These are phyloP conservation scores for Leucosticte australis DNA, from an alignment of 2,113 vertebrate species.

Conservation along the genomic window DNA sequence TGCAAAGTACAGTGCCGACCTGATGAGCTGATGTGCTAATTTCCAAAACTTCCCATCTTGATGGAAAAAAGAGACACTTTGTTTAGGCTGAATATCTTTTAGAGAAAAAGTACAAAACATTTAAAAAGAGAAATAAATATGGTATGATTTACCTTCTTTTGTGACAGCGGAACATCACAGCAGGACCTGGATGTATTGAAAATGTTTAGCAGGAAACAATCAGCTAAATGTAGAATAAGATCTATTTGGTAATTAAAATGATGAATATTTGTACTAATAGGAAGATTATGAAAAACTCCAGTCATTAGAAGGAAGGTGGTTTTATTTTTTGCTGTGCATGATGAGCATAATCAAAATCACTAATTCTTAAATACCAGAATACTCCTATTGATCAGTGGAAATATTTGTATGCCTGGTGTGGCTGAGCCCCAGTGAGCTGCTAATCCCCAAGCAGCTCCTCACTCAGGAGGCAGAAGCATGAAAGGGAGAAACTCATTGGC, in stretches of 20 bases:
- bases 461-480: neutral
- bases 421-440: neutral
- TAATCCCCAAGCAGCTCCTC: neutral
- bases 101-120: neutral
- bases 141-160: neutral
- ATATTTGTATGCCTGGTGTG: neutral
- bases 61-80: neutral
- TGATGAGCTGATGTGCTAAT: fast-evolving
- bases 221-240: neutral
- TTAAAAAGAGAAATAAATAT: neutral
- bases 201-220: conserved; percentile 42
- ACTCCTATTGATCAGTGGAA: neutral
- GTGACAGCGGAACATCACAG: neutral
- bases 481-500: neutral
- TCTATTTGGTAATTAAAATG: conserved; percentile 6
- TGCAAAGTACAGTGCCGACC: neutral
- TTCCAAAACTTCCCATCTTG: neutral
- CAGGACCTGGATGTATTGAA: neutral
- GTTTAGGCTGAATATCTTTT: neutral
- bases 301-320: neutral
- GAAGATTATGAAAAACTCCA: neutral
- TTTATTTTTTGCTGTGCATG: neutral
- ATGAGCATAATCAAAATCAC: neutral
- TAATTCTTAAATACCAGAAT: neutral
- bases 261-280: conserved; percentile 18